Evolutionary conservation across 1,140 invertebrate genomes (phyloP), one percentile per base, ranked within the genome.

Genomic region (Maconellicoccus hirsutus): DNA sequence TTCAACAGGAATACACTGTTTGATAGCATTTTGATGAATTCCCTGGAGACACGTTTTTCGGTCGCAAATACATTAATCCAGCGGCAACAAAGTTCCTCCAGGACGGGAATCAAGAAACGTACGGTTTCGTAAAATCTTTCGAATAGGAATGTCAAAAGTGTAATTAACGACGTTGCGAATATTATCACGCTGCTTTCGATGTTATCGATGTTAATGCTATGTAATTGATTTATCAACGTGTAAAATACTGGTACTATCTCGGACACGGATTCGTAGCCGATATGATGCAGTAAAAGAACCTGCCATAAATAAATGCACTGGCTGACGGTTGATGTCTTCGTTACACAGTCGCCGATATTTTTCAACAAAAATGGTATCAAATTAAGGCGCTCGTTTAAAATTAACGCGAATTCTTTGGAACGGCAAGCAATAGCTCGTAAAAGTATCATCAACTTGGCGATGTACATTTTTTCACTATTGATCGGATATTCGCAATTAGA

Each of bases 271-370:
- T 79, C 73, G n/a, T 75, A 73, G 14, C 77, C 76, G 0, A 83
- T 72, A 14, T 80, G 79, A 76, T 83, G 82, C 39, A 75, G 73
- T 6, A 83, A 72, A 66, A 80, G 79, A 0, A 79, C 75, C 70
- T 79, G 79, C 81, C 81, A 82, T 8, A 78, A 77, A 72, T 78
- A 78, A 21, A 80, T 78, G 42, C 73, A 73, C 42, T 72, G 63
- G 23, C 71, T 26, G 1, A 19, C 61, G 3, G 61, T 66, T 16
- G 61, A 23, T 4, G 61, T 66, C 19, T 66, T 66, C 3, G 61
- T 66, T 1, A 66, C 61, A 1, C 14, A 23, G 19, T 74, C 75
- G 42, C 74, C 71, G 63, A 76, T 73, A 29, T 73, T 73, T 16
- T 42, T 72, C 26, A 76, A 72, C 25, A 79, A 71, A 39, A 72